Conservation (phyloP, 37 sponge, comb jelly and placozoan species). For the Axinella damicornis region DNA sequence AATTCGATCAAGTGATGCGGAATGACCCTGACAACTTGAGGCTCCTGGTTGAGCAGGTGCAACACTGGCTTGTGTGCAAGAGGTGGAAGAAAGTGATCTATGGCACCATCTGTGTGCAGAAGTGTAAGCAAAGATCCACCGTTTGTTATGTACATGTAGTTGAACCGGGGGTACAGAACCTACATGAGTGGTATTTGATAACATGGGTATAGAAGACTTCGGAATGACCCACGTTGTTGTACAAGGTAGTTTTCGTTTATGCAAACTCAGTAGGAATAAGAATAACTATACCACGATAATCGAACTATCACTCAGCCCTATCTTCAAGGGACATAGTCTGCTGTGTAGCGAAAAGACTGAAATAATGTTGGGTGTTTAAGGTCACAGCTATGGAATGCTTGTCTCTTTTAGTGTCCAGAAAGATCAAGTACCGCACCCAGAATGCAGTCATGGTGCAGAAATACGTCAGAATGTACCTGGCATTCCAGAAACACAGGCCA, state of each 20-base stretch:
- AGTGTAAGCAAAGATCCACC: slow-evolving; percentile 87
- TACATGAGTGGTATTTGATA: no score
- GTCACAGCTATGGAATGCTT: neutral
- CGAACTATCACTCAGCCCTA: no score
- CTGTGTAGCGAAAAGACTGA: no score
- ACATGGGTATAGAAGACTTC: no score
- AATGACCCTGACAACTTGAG: slow-evolving; percentile 79
- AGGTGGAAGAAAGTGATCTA: slow-evolving; percentile 93
- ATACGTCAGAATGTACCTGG: slow-evolving; percentile 75
- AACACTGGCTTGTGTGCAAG: slow-evolving; percentile 82
- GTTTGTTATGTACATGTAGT: no score
- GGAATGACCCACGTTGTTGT: no score
- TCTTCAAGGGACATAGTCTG: no score
- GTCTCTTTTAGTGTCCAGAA: slow-evolving; percentile 64
- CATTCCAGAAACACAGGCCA: slow-evolving; percentile 76
- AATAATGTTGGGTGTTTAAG: no score
- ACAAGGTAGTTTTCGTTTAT: no score
- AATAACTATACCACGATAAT: no score
- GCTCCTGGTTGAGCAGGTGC: slow-evolving; percentile 67
- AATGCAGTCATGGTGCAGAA: slow-evolving; percentile 82
- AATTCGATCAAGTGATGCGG: slow-evolving; percentile 94
- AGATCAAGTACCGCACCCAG: slow-evolving; percentile 79
- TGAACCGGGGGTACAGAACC: no score
- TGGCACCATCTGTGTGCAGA: slow-evolving; percentile 90
- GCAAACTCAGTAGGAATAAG: no score